phyloP scores from a whole-genome alignment of 2,888 invertebrate species.

The Sarcophaga subvicina region DNA sequence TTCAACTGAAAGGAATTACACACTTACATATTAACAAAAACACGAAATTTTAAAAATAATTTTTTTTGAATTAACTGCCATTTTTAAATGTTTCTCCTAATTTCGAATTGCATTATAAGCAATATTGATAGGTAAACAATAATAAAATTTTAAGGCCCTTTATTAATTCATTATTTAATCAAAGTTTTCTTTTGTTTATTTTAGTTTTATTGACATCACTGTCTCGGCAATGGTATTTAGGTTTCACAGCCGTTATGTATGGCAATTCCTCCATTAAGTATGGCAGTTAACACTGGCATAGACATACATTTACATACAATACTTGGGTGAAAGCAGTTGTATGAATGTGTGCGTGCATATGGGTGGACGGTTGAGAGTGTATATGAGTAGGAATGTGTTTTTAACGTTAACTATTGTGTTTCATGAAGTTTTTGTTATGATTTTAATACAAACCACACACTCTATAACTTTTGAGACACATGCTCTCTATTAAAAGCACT shows the following conservation, averaged over 20 bases:
- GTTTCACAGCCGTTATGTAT: neutral
- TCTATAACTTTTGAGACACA: neutral
- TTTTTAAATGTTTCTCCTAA: too few relatives aligned
- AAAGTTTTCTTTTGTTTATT: neutral
- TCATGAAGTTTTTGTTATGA: slow-evolving; percentile 38
- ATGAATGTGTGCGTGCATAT: neutral
- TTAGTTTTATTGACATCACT: neutral
- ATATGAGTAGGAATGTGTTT: slow-evolving; percentile 11
- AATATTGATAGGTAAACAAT: too few relatives aligned
- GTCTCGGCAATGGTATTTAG: slow-evolving; percentile 9
- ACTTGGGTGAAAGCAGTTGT: neutral
- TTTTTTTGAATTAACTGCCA: too few relatives aligned
- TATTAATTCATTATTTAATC: neutral
- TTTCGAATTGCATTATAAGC: too few relatives aligned
- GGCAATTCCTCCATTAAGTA: slow-evolving; percentile 15
- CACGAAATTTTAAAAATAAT: too few relatives aligned
- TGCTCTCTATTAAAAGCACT: neutral
- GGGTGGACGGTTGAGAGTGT: neutral
- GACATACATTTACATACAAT: too few relatives aligned
- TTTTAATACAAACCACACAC: neutral
- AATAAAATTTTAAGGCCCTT: too few relatives aligned
- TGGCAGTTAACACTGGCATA: slow-evolving; percentile 12
- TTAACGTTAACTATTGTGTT: slow-evolving; percentile 44
- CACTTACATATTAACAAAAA: too few relatives aligned
- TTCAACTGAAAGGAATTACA: too few relatives aligned